These are phyloP conservation scores for Phengaris arion DNA, from an alignment of 2,888 invertebrate species.

Conservation along the genomic window DNA sequence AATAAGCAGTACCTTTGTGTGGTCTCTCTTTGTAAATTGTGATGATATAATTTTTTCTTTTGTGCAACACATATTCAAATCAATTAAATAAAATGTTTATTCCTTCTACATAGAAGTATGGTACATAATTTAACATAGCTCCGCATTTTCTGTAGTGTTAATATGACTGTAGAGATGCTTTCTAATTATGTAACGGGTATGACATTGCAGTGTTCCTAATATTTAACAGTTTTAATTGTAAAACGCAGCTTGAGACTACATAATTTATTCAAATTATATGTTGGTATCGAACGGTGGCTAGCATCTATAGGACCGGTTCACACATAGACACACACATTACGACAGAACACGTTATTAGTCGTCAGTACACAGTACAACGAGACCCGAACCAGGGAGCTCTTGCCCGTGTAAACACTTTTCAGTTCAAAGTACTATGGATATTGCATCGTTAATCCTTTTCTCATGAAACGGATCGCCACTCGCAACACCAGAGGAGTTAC, in stretches of 20 bases:
- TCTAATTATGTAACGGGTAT: conserved; percentile 62
- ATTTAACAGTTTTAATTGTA: conserved; percentile 69
- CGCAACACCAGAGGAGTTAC: too few species aligned
- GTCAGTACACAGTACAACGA: not conserved
- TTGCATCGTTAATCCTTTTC: conserved; percentile 18
- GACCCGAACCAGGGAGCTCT: conserved; percentile 36
- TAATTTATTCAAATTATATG: conserved; percentile 69
- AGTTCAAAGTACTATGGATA: conserved; percentile 36
- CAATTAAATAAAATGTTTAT: too few species aligned
- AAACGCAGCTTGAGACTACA: conserved; percentile 60
- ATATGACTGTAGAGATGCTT: conserved; percentile 43
- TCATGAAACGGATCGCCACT: too few species aligned
- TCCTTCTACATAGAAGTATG: not conserved
- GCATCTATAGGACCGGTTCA: conserved; percentile 66
- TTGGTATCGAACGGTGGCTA: conserved; percentile 63
- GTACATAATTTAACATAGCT: not conserved
- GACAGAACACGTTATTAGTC: conserved; percentile 37
- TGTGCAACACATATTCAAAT: too few species aligned
- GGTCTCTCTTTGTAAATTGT: too few species aligned
- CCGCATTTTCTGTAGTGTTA: not conserved
- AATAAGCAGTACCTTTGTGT: too few species aligned
- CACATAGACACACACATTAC: conserved; percentile 50
- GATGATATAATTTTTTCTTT: too few species aligned
- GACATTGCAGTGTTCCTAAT: conserved; percentile 54
- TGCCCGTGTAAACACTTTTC: conserved; percentile 44